Base-by-base conservation (phyloP, 2,113 vertebrate species). In the Myotis brandtii region DNA sequence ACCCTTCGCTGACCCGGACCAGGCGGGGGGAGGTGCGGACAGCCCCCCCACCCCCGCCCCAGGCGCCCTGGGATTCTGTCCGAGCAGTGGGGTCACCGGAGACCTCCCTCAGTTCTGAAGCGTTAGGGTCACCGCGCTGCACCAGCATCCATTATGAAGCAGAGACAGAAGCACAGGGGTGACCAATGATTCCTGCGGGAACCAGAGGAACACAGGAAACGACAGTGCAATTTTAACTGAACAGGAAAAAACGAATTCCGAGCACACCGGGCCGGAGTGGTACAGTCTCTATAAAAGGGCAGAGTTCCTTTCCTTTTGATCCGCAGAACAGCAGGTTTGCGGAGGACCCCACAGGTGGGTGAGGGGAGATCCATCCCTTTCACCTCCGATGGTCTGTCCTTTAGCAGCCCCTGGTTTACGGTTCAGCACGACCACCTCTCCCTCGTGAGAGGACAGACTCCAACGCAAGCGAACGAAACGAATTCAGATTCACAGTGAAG, bases 361-460 rank as follows among this genome's bases (percentile, higher is more conserved):
- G 81, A n/a, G 50, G 70, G 83, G 16, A 2, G 50, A 56, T 56
- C 10, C 59, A 70, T 32, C 7, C 43, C 67, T 62, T 79, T 83
- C 34, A 46, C 48, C 83, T 12, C 9, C 9, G 56, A 16, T 43
- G 34, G 14, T 30, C 54, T 84, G 90, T 34, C 76, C 48, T 86
- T 46, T 3, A 46, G 12, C 6, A 46, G 20, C 13, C 5, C 27
- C 17, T 43, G 75, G 54, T 67, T 83, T 25, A 77, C 30, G 21
- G 52, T 52, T 89, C 50, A 6, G 46, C 62, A 84, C 83, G 40
- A n/a, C 37, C 32, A 34, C 56, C 37, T 91, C 86, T 95, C n/a
- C 59, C 79, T 43, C 70, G 14, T 48, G 72, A 83, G 75, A 62
- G 52, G 25, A 69, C 67, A 70, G 73, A 80, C 37, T 54, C 34